phyloP scores from a whole-genome alignment of 2,797 vertebrate genomes.

The Clarias fuscus region DNA sequence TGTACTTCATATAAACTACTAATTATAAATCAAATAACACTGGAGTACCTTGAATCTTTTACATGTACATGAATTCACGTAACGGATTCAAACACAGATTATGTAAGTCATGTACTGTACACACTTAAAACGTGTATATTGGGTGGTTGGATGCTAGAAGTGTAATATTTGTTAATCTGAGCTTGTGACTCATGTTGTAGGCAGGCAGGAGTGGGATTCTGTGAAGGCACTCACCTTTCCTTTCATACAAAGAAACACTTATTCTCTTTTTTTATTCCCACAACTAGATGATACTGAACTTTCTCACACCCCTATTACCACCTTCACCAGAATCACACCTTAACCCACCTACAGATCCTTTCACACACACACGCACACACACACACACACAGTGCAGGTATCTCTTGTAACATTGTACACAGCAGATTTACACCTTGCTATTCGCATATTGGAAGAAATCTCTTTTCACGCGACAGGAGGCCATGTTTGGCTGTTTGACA shows the following conservation, averaged over 20 bases:
- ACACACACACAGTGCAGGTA: background rate
- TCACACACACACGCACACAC: conserved; percentile 23
- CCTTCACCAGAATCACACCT: conserved; percentile 41
- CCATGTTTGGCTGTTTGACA: conserved; percentile 40
- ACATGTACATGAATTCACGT: background rate
- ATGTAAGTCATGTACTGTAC: background rate
- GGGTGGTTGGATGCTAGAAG: background rate
- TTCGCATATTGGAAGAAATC: conserved; percentile 29
- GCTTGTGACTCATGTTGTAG: conserved; percentile 21
- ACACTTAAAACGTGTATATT: background rate
- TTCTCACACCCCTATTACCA: conserved; percentile 25
- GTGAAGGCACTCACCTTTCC: conserved; percentile 32
- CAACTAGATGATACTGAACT: conserved; percentile 20
- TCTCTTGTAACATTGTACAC: conserved; percentile 9
- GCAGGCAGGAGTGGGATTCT: conserved; percentile 28
- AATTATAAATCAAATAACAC: background rate
- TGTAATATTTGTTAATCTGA: conserved; percentile 11
- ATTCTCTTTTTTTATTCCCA: conserved; percentile 27
- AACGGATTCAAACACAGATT: background rate
- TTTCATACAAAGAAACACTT: conserved; percentile 30
- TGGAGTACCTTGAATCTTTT: too few species aligned
- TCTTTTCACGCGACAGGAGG: conserved; percentile 33
- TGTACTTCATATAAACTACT: too few species aligned
- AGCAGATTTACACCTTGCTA: conserved; percentile 45
- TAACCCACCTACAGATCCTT: conserved; percentile 38